Conservation (phyloP, 35 echinoderm and acorn worm genomes). For the Hemicentrotus pulcherrimus region DNA sequence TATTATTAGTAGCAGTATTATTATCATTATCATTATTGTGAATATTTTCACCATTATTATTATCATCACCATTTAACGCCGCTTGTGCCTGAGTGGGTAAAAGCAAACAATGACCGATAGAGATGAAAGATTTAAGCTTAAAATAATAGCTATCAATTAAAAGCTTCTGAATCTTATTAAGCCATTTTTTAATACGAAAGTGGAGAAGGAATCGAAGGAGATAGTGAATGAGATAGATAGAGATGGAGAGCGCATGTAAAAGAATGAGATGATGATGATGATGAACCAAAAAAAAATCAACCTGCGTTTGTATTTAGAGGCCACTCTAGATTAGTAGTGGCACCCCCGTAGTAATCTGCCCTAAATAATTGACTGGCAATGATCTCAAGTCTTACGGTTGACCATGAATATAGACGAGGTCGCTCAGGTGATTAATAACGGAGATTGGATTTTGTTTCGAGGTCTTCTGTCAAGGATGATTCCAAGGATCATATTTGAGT, state of each 20-base stretch:
- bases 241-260: not conserved
- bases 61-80: too few species aligned
- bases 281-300: not conserved
- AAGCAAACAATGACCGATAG: too few species aligned
- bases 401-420: constrained; percentile 17
- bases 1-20: too few species aligned
- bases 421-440: not conserved
- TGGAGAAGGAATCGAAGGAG: not conserved
- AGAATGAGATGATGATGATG: not conserved
- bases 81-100: too few species aligned
- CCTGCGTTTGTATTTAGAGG: not conserved
- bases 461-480: not conserved
- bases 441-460: not conserved
- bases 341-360: not conserved
- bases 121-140: too few species aligned
- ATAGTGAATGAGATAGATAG: not conserved
- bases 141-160: too few species aligned
- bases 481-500: not conserved
- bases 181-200: too few species aligned
- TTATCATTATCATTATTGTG: too few species aligned
- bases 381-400: not conserved
- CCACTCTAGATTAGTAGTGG: not conserved
- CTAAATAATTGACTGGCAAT: not conserved
- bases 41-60: too few species aligned
- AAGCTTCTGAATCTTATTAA: too few species aligned